Percentiles rank a stretch among this genome's conserved stretches.
Conservation (phyloP, 2,113 vertebrate genomes). For the Athene noctua region DNA sequence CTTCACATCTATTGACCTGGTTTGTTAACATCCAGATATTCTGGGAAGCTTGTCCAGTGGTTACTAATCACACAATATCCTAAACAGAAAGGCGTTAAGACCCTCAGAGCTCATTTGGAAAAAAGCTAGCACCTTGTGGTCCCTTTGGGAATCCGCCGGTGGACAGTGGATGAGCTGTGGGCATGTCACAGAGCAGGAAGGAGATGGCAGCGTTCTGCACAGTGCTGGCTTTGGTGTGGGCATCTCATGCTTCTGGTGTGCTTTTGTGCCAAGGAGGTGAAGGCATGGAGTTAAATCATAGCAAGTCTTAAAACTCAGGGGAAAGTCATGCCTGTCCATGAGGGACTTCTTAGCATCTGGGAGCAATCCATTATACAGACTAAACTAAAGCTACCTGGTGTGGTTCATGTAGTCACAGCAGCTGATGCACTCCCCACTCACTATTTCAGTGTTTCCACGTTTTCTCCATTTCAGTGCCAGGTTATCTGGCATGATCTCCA, state of each 20-base stretch:
- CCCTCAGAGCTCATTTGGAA: not conserved
- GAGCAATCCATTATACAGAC: not conserved
- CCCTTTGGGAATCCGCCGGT: not conserved
- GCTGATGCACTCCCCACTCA: not conserved
- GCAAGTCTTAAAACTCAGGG: not conserved
- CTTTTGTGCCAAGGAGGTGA: not conserved
- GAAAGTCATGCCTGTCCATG: not conserved
- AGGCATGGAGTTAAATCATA: not conserved
- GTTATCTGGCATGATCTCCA: not conserved
- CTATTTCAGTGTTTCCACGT: not conserved
- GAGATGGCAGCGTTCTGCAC: rapidly evolving
- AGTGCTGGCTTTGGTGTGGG: not conserved
- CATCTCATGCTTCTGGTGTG: not conserved
- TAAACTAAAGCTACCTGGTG: not conserved
- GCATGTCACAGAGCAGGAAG: not conserved
- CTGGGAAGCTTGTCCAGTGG: not conserved
- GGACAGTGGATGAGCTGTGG: rapidly evolving
- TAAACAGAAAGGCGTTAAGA: not conserved
- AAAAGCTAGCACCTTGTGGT: not conserved
- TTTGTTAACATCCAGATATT: not conserved
- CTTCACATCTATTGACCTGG: not conserved
- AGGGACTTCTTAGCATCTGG: not conserved
- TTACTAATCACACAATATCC: not conserved
- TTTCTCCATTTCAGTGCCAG: not conserved
- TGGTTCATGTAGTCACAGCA: not conserved